Base-by-base conservation (phyloP, 1,140 invertebrate genomes). In the Drosophila lacteicornis region DNA sequence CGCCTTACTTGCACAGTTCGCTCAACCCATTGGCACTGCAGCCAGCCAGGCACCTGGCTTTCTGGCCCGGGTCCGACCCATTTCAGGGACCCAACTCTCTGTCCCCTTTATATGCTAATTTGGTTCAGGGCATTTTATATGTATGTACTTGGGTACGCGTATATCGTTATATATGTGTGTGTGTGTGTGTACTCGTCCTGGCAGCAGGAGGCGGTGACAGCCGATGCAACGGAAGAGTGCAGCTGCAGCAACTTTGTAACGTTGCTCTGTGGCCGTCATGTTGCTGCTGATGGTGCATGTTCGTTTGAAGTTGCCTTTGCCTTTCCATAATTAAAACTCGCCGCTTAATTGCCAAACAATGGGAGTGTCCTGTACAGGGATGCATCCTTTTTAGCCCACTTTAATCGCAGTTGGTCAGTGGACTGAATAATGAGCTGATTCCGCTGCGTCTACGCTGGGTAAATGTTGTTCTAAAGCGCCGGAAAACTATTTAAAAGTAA, bases 321-420 rank as follows among this genome's bases (percentile, higher is more conserved):
- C 71, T 84, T 88, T 85, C 80, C 80, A 87, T 88, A 87, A 87
- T 90, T 87, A 87, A 87, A 87, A 79, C 80, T 68, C 84, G 80
- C 84, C 84, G 81, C 84, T 84, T 87, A 87, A 87, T 87, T 87
- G 84, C 84, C 84, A 87, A 88, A 87, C 85, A 88, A 88, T 80
- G 81, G 67, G 25, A 50, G 47, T 55, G 50, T 45, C 57, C 46
- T 51, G 58, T 25, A 12, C 22, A 19, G 13, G n/a, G 13, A 13
- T 42, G 17, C 9, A 30, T 47, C 40, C 67, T 17, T 43, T 43
- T 51, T 9, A n/a, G 9, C 22, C 47, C 67, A 58, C 25, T 42
- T 65, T 65, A 75, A 85, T 71, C 82, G 66, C 42, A 74, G 60
- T 46, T 85, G 58, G 71, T 69, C 59, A 85, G 46, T 62, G 40